Percentiles rank a stretch among this genome's conserved stretches.
Evolutionary conservation across 1,140 invertebrate species (phyloP).

Genomic region (Drosophila ercepeae): DNA sequence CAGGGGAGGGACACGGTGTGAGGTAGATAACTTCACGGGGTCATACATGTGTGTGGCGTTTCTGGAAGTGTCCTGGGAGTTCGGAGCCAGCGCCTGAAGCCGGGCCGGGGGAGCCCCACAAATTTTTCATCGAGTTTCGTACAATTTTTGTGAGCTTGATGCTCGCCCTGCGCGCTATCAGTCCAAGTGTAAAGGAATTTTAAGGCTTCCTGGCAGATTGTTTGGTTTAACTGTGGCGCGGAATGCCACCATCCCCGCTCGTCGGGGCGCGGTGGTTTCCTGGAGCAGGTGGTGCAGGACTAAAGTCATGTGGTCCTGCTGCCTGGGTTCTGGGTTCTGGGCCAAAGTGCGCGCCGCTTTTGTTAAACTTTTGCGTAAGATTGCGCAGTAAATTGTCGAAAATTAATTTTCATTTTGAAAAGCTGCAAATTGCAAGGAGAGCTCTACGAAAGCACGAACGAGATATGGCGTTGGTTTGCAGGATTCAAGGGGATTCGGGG

Average conservation of each 20-base stretch:
- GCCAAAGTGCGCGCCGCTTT: constrained; percentile 63
- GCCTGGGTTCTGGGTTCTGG: not conserved
- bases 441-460: constrained; percentile 5
- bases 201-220: constrained; percentile 72
- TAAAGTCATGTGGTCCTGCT: constrained; percentile 13
- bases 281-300: constrained; percentile 18
- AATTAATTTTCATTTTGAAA: constrained; percentile 83
- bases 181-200: constrained; percentile 79
- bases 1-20: not conserved
- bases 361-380: constrained; percentile 82
- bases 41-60: not conserved
- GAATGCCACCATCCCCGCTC: not conserved
- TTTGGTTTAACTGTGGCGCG: constrained; percentile 64
- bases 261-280: not conserved
- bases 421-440: constrained; percentile 67
- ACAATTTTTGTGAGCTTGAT: constrained; percentile 41
- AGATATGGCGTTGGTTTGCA: constrained; percentile 22
- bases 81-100: constrained; percentile 2
- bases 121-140: constrained; percentile 78
- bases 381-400: constrained; percentile 82
- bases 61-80: not conserved
- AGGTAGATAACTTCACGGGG: constrained; percentile 13
- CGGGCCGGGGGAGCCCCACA: constrained; percentile 9
- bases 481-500: too few relatives aligned
- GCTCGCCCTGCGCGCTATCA: constrained; percentile 40